Evolutionary conservation across 2,113 vertebrate species (phyloP).

Genomic region (Elaphurus davidianus): DNA sequence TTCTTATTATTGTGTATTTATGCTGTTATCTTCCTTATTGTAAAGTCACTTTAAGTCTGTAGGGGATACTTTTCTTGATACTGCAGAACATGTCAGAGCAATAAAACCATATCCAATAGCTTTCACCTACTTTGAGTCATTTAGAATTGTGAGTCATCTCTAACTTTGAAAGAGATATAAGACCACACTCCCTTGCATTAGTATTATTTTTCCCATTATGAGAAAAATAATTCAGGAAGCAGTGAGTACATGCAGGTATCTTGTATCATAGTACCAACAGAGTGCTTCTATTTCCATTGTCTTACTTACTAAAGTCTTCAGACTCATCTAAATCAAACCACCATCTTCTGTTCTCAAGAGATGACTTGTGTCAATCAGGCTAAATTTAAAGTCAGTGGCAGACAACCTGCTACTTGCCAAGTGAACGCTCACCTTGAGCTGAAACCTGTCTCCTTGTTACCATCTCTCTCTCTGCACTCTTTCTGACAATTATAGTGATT

Average conservation of each 20-base stretch:
- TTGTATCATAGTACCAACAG: background rate
- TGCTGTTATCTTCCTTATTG: background rate
- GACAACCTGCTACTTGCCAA: background rate
- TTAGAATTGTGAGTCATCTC: constrained; percentile 28
- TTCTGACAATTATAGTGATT: background rate
- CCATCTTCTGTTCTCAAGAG: background rate
- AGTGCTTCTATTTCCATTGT: background rate
- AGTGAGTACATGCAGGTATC: background rate
- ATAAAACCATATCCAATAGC: constrained; percentile 12
- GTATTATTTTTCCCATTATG: background rate
- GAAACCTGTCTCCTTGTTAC: background rate
- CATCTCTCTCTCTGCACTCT: background rate
- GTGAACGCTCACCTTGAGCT: background rate
- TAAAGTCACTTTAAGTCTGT: constrained; percentile 2
- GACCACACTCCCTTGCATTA: background rate
- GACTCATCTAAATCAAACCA: background rate
- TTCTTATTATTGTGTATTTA: background rate
- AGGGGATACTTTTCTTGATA: background rate
- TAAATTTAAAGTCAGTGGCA: background rate
- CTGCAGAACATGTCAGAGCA: background rate
- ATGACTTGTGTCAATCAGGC: background rate
- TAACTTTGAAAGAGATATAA: background rate
- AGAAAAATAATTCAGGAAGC: constrained; percentile 1
- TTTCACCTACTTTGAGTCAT: constrained; percentile 31
- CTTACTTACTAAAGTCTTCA: background rate